Base-by-base conservation (phyloP, 1,140 invertebrate genomes). In the Elysia chlorotica region DNA sequence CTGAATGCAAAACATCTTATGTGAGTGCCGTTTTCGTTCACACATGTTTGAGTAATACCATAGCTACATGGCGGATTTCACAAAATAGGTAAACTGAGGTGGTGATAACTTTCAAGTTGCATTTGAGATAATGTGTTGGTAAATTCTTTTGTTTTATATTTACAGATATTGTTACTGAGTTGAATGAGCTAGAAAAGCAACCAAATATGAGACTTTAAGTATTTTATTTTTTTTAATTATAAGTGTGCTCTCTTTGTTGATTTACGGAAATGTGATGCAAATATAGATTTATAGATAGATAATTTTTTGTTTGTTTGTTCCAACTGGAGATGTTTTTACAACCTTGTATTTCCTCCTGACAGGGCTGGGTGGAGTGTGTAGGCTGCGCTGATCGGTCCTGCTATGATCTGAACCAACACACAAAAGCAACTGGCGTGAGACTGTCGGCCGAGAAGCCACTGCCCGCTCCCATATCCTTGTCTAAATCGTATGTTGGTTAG, bases 291-390 rank as follows among this genome's bases (percentile, higher is more conserved):
- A n/a, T n/a, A n/a, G n/a, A n/a, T n/a, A n/a, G n/a, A n/a, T n/a
- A n/a, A n/a, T n/a, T n/a, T n/a, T n/a, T n/a, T n/a, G n/a, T n/a
- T n/a, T n/a, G n/a, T n/a, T n/a, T n/a, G n/a, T n/a, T n/a, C n/a
- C n/a, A n/a, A n/a, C n/a, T n/a, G n/a, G n/a, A n/a, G n/a, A n/a
- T n/a, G n/a, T n/a, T n/a, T n/a, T n/a, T n/a, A n/a, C n/a, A n/a
- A n/a, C n/a, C n/a, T n/a, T n/a, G n/a, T n/a, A n/a, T n/a, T n/a
- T 65, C 53, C 63, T 56, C 72, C 5, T 79, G 86, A 23, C 89
- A 95, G 90, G 98, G 98, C 21, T 99, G 98, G 98, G 92, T 99
- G 5, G 98, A 99, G 88, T 99, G 98, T 90, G 98, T 99, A 23
- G 98, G 98, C 4, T 99, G 97, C 91, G 98, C 98, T 28, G 98